phyloP scores from a whole-genome alignment of 2,888 invertebrate species.

The Pandemis heparana region DNA sequence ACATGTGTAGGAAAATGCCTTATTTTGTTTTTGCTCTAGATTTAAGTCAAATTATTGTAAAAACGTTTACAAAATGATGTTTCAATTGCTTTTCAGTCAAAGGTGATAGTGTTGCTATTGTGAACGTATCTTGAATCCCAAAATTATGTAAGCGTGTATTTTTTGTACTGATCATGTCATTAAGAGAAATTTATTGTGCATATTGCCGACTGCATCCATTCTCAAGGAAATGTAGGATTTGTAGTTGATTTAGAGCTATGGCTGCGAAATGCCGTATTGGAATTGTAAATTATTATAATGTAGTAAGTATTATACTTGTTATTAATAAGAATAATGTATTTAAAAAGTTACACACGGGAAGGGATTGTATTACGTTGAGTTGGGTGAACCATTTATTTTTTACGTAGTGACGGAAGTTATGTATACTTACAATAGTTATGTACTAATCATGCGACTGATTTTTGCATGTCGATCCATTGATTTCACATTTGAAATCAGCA shows the following conservation, averaged over 20 bases:
- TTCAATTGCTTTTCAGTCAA: constrained; percentile 62
- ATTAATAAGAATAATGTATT: not conserved
- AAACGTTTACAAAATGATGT: constrained; percentile 53
- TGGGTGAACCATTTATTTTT: not conserved
- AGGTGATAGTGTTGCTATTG: constrained; percentile 62
- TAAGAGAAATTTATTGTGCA: constrained; percentile 53
- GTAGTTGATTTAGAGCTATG: constrained; percentile 15
- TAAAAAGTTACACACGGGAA: constrained; percentile 13
- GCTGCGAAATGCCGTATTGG: not conserved
- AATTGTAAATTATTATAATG: constrained; percentile 28
- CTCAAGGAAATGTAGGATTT: constrained; percentile 71
- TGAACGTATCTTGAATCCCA: constrained; percentile 58
- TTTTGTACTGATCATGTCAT: constrained; percentile 60
- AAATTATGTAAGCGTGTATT: constrained; percentile 58
- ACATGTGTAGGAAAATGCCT: constrained; percentile 77
- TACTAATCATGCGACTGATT: constrained; percentile 1
- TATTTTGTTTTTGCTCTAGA: constrained; percentile 81
- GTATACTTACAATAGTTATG: not conserved
- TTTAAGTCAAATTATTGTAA: constrained; percentile 60
- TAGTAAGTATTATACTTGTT: constrained; percentile 20
- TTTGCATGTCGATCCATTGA: not conserved
- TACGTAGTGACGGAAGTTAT: not conserved
- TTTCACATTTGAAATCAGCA: too few species aligned
- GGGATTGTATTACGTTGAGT: not conserved
- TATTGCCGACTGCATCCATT: constrained; percentile 55